A percentile compares a stretch with the other conserved stretches of the same genome.
Evolutionary conservation across 2,888 invertebrate genomes (phyloP).

Genomic region (Drosophila prolongata): DNA sequence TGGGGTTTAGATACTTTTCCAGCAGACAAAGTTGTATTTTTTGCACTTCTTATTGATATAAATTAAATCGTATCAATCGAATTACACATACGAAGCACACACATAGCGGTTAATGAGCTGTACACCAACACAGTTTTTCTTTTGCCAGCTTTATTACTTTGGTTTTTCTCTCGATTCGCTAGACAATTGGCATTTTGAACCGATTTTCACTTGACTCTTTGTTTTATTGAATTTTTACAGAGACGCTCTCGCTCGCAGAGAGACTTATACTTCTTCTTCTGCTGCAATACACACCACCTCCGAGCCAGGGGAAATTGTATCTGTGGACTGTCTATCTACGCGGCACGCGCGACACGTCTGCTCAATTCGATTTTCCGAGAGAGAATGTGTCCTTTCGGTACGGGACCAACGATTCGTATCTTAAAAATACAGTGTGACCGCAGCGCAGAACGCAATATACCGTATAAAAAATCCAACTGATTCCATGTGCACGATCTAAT

Average conservation of each 20-base stretch:
- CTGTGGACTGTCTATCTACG: constrained; percentile 53
- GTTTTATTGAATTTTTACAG: constrained; percentile 51
- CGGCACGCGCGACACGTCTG: constrained; percentile 66
- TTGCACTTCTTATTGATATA: constrained; percentile 51
- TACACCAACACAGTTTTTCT: constrained; percentile 20
- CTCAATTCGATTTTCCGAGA: constrained; percentile 55
- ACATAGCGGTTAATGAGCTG: constrained; percentile 1
- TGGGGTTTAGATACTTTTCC: constrained; percentile 82
- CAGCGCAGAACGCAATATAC: background rate
- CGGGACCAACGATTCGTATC: background rate
- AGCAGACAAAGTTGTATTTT: constrained; percentile 69
- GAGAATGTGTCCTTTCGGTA: constrained; percentile 41
- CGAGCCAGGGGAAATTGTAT: constrained; percentile 71
- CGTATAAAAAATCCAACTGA: too few relatives aligned
- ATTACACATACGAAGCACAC: constrained; percentile 29
- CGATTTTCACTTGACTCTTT: constrained; percentile 49
- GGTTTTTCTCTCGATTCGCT: constrained; percentile 9
- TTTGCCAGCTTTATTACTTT: constrained; percentile 33
- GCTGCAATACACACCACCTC: constrained; percentile 75
- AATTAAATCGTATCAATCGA: constrained; percentile 51
- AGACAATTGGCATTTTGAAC: constrained; percentile 38
- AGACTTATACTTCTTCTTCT: constrained; percentile 52
- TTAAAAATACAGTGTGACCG: background rate
- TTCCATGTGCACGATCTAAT: too few relatives aligned
- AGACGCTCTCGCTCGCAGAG: constrained; percentile 36